Percentiles rank a stretch among this genome's conserved stretches.
These are phyloP conservation scores for Pegoplata infirma DNA, from an alignment of 2,888 invertebrate genomes.

Conservation along the genomic window DNA sequence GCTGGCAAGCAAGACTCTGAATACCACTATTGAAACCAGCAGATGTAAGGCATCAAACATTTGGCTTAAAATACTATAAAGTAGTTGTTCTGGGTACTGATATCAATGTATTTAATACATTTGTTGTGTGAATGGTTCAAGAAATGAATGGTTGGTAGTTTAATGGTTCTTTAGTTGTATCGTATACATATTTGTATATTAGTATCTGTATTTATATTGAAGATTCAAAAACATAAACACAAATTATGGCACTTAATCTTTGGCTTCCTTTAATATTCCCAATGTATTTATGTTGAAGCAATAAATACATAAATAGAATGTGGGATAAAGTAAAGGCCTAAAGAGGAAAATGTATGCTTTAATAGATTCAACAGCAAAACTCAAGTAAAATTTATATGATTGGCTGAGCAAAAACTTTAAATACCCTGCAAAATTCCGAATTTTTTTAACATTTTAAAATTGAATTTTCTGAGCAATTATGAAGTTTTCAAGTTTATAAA, in stretches of 20 bases:
- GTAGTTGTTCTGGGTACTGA: neutral
- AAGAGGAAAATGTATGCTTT: neutral
- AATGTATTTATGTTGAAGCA: constrained; percentile 1
- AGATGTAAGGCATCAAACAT: neutral
- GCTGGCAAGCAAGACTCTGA: too few relatives aligned
- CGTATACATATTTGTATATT: constrained; percentile 13
- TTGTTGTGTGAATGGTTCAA: neutral
- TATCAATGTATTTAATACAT: too few relatives aligned
- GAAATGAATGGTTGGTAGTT: neutral
- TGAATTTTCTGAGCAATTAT: too few relatives aligned
- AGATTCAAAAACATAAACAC: constrained; percentile 32
- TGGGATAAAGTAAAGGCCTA: too few relatives aligned
- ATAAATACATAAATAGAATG: neutral
- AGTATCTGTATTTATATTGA: too few relatives aligned
- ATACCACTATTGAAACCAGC: too few relatives aligned
- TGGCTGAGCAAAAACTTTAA: neutral
- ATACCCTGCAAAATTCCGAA: too few relatives aligned
- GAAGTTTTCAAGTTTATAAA: too few relatives aligned
- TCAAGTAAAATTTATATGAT: neutral
- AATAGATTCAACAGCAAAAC: neutral
- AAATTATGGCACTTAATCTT: constrained; percentile 58
- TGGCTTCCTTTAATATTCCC: constrained; percentile 40
- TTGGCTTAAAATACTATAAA: neutral
- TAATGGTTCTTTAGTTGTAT: neutral
- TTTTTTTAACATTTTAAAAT: too few relatives aligned